These are phyloP conservation scores for Rhea americana DNA, from an alignment of 2,113 vertebrate genomes.

Conservation along the genomic window DNA sequence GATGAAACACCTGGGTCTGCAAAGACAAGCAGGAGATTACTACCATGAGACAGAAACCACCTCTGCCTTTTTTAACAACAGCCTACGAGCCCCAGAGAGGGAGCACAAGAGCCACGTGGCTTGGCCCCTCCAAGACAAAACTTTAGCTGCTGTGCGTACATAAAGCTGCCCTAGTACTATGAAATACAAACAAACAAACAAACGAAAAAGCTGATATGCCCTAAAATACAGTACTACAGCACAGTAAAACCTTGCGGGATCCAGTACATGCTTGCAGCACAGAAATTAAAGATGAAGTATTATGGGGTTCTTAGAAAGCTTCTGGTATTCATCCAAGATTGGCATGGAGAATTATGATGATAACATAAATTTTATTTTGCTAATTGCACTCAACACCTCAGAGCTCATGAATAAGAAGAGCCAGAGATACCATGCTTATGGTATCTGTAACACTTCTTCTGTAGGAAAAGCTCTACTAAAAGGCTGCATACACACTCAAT, in stretches of 20 bases:
- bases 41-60: not conserved
- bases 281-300: not conserved
- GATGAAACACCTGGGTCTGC: not conserved
- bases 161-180: not conserved
- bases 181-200: not conserved
- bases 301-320: not conserved
- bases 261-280: not conserved
- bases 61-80: conserved; percentile 4
- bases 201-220: not conserved
- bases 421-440: not conserved
- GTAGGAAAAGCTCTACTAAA: not conserved
- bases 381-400: not conserved
- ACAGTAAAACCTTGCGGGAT: not conserved
- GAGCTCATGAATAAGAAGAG: not conserved
- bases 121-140: not conserved
- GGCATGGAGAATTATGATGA: not conserved
- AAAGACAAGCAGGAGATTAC: conserved; percentile 16
- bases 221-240: not conserved
- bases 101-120: not conserved
- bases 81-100: not conserved
- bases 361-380: not conserved
- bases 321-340: not conserved
- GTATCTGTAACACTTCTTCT: not conserved
- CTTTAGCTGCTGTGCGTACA: not conserved
- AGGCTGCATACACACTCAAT: not conserved